phyloP scores from a whole-genome alignment of 2,797 vertebrate genomes.

The Myotis vivesi region DNA sequence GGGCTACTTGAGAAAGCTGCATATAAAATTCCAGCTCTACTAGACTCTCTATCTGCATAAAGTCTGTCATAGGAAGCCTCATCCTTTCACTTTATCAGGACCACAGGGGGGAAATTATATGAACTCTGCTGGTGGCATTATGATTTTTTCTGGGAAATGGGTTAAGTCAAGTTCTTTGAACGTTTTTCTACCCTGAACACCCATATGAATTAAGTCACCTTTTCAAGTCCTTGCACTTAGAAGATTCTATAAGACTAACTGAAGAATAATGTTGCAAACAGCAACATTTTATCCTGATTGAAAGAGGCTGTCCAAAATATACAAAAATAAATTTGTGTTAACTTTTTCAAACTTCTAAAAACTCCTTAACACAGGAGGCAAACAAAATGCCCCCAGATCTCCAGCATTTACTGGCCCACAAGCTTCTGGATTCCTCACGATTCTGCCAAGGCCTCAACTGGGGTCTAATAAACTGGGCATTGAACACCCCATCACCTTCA shows the following conservation, averaged over 20 bases:
- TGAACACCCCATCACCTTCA: not conserved
- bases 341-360: constrained; percentile 23
- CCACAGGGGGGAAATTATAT: not conserved
- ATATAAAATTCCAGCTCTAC: not conserved
- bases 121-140: not conserved
- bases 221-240: not conserved
- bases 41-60: not conserved
- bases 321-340: not conserved
- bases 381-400: not conserved
- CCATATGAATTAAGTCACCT: not conserved
- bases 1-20: not conserved
- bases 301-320: not conserved
- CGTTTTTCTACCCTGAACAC: constrained; percentile 10
- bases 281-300: not conserved
- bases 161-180: constrained; percentile 6
- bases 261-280: not conserved
- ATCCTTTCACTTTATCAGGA: not conserved
- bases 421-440: not conserved
- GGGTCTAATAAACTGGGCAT: not conserved
- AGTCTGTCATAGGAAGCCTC: not conserved
- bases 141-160: not conserved
- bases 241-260: not conserved
- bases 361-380: not conserved
- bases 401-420: not conserved
- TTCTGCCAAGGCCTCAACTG: not conserved